Evolutionary conservation across 2,113 vertebrate species (phyloP), one percentile per base, ranked within the genome.

Genomic region (Protobothrops mucrosquamatus): DNA sequence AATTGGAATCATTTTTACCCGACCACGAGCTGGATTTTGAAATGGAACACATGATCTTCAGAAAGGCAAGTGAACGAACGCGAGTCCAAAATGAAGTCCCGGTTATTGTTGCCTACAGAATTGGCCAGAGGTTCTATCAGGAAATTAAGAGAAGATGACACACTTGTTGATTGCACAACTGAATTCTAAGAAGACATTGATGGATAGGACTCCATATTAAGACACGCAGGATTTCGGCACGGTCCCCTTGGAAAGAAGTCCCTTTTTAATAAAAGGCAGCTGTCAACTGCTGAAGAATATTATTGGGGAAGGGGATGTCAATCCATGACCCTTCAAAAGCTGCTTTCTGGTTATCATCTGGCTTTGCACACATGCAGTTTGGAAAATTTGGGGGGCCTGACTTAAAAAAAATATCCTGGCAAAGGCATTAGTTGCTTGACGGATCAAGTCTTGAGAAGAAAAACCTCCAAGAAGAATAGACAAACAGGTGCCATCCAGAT

Each of bases 81-180:
- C 14, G 34, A 46, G 54, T 43, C 29, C 24, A 55, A 89, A 86
- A 51, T 29, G 43, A 93, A 93, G 39, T 52, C 64, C 55, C 39
- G 20, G 20, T 61, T n/a, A 18, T 2, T 39, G 88, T 24, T 52
- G 89, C 43, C 43, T 52, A 64, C 85, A 93, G 55, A 90, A 59
- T 89, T 9, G 59, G 54, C 59, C 89, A 85, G 85, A 20, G 56
- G 29, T 20, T 74, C 64, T 43, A 26, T 90, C 88, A 90, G 88
- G 74, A 86, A 90, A 90, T 93, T 54, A 90, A 86, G 88, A 90
- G 89, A 86, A 92, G 69, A 51, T 88, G 10, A 85, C 87, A 85
- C 54, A 89, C 88, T 89, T 59, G 54, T 90, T 39, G 88, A 85
- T 92, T 89, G 59, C 69, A 85, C 69, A 92, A 92, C 54, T 59